Conservation (phyloP, 2,797 vertebrate species). For the Sebastes itinus region DNA sequence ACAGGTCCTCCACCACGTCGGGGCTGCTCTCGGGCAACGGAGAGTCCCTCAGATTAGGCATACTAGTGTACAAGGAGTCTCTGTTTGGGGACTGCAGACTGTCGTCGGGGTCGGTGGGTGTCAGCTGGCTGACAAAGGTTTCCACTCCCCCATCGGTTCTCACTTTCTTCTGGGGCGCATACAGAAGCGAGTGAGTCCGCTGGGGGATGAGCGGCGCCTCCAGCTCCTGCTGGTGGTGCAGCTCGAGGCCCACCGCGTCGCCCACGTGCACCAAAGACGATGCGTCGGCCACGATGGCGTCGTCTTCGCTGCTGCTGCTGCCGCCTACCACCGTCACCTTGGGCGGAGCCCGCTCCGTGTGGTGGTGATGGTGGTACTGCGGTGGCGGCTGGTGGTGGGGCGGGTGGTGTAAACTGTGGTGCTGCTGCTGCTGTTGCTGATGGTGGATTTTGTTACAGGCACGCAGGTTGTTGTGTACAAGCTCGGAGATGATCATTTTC, state of each 20-base stretch:
- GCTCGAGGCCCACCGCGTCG: conserved; percentile 85
- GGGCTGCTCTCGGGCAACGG: conserved; percentile 93
- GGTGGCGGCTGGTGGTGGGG: conserved; percentile 82
- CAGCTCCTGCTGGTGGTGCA: conserved; percentile 90
- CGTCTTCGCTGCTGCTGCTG: conserved; percentile 91
- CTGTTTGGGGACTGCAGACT: conserved; percentile 95
- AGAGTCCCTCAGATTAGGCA: conserved; percentile 99
- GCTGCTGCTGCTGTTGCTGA: conserved; percentile 55
- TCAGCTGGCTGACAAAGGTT: conserved; percentile 90
- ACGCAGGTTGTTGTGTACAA: conserved; percentile 99
- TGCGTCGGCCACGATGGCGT: conserved; percentile 90
- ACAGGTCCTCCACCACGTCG: conserved; percentile 91
- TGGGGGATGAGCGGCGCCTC: conserved; percentile 98
- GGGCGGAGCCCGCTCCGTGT: conserved; percentile 89
- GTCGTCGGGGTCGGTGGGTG: conserved; percentile 88
- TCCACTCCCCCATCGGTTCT: conserved; percentile 86
- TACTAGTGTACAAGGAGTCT: conserved; percentile 99
- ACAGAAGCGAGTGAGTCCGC: conserved; percentile 99
- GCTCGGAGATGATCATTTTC: conserved; percentile 99
- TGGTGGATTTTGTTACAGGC: conserved; percentile 91
- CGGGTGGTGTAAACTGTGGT: conserved; percentile 85
- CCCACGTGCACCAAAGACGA: conserved; percentile 93
- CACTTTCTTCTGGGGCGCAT: conserved; percentile 96
- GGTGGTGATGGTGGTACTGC: conserved; percentile 89
- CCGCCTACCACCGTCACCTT: conserved; percentile 88